A percentile compares a stretch with the other conserved stretches of the same genome.
phyloP scores from a whole-genome alignment of 2,797 vertebrate species.

The Crenichthys baileyi region DNA sequence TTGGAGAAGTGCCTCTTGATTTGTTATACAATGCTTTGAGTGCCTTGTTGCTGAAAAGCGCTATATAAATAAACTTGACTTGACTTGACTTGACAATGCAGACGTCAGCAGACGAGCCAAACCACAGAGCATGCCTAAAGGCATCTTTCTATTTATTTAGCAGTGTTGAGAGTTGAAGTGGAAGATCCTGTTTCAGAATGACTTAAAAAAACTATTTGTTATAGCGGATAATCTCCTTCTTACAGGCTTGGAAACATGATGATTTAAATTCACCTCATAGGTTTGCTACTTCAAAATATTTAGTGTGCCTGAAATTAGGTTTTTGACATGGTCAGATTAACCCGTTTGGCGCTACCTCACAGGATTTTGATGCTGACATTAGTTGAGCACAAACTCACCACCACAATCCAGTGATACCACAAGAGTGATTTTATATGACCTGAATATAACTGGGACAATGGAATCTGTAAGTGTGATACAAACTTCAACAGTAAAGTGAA shows the following conservation, averaged over 20 bases:
- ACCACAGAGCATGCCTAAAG: conserved; percentile 18
- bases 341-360: background rate
- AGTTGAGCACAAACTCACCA: background rate
- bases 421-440: conserved; percentile 9
- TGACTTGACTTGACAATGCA: background rate
- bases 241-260: background rate
- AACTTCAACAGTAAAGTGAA: background rate
- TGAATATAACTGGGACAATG: background rate
- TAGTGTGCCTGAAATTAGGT: background rate
- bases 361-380: background rate
- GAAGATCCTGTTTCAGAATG: background rate
- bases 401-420: background rate
- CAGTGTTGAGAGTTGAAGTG: background rate
- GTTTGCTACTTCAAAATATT: background rate
- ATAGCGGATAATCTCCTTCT: background rate
- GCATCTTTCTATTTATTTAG: conserved; percentile 10
- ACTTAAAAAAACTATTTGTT: background rate
- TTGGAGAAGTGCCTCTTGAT: conserved; percentile 32
- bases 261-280: background rate
- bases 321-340: background rate
- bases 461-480: background rate
- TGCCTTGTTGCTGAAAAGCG: too few relatives aligned
- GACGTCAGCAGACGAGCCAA: conserved; percentile 23
- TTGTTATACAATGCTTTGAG: conserved; percentile 15
- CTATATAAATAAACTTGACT: too few relatives aligned